Evolutionary conservation across 92 coral and sea anemone genomes (phyloP), one percentile per base, ranked within the genome.

Genomic region (Parazoanthus atlanticus): DNA sequence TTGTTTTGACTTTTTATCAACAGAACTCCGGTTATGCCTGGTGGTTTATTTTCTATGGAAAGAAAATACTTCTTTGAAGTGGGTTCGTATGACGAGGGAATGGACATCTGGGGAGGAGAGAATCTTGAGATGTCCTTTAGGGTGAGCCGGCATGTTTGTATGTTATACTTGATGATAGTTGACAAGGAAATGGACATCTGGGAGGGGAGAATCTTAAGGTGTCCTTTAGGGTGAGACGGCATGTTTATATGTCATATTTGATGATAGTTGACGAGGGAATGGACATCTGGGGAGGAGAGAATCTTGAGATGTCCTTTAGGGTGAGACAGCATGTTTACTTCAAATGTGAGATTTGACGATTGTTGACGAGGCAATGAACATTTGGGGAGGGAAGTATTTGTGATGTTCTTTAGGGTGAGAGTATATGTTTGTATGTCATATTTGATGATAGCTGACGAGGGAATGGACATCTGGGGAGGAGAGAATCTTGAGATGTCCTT

Each of bases 51-150:
- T 86, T 87, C 98, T 30, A 95, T 95, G 64, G 93, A 95, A 75
- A 94, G 98, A 52, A 88, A 93, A 38, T 95, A 91, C 71, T 95
- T 95, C 89, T 95, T 88, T 61, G 98, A 93, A 64, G 92, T 95
- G 32, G 98, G 98, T n/a, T 95, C 98, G 6, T 95, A 95, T 58
- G 98, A 95, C 74, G 96, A 91, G 49, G 96, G 94, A 26, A 95
- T 95, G 98, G 96, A 93, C 33, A 92, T 95, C 21, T 95, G 98
- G 98, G 98, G 98, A 26, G 98, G 98, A 26, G 98, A 95, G 78
- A 95, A 95, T 74, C 93, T 95, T 23, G 98, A 95, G 82, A 95
- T 95, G 94, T 95, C 98, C 30, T 95, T 95, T 78, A 91, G 98
- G 91, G 98, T 95, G 43, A 90, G 90, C 54, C 76, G n/a, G 29